Conservation (phyloP, 2,113 vertebrate species). For the Macquaria ambigua region DNA sequence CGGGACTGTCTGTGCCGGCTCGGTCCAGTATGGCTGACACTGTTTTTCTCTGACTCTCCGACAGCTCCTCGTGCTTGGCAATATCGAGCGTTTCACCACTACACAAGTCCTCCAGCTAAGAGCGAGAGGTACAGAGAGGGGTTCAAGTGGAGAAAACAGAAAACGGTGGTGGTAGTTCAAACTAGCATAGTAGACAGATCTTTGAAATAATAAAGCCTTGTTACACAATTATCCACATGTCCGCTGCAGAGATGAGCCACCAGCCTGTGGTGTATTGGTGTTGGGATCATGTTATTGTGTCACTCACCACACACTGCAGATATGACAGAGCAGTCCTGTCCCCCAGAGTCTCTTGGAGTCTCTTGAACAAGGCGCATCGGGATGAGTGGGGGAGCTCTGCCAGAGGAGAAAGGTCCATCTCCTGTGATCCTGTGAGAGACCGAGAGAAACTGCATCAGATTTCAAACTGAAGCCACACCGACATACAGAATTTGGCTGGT, state of each 20-base stretch:
- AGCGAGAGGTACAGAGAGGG: not conserved
- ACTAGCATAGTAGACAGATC: no score
- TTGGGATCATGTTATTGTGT: not conserved
- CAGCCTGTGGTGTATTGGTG: not conserved
- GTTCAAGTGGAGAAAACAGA: not conserved
- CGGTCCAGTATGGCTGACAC: conserved; percentile 68
- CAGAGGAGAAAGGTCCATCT: conserved; percentile 82
- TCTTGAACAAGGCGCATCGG: conserved; percentile 73
- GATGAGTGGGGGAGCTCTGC: conserved; percentile 61
- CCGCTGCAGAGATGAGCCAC: not conserved
- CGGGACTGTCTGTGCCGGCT: conserved; percentile 14
- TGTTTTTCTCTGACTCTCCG: not conserved
- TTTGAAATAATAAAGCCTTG: no score
- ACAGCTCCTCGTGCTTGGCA: not conserved
- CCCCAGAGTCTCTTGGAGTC: conserved; percentile 79
- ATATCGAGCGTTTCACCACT: conserved; percentile 59
- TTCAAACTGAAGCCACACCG: not conserved
- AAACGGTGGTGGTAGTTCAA: no score
- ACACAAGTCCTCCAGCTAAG: conserved; percentile 86
- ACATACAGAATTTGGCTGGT: not conserved
- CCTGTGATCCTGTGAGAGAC: conserved; percentile 62
- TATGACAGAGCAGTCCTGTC: conserved; percentile 75
- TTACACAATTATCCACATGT: not conserved
- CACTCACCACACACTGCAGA: conserved; percentile 87
- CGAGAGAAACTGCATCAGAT: not conserved